These are phyloP conservation scores for Coleophora deauratella DNA, from an alignment of 2,888 invertebrate species.

Conservation along the genomic window DNA sequence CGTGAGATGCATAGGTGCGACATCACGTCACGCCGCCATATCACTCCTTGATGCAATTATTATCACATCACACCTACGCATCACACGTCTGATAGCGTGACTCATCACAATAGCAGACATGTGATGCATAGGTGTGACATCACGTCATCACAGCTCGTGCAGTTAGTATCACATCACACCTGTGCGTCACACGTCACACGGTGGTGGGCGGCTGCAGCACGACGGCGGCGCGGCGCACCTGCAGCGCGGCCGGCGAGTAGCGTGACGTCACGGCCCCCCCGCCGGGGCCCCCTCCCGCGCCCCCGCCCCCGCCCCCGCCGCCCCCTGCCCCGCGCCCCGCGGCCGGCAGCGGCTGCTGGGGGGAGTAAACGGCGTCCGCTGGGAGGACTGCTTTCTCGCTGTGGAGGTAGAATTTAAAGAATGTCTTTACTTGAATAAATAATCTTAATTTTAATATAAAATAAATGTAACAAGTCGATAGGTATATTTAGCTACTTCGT, in stretches of 20 bases:
- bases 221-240: conserved; percentile 92
- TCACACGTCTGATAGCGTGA: not conserved
- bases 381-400: conserved; percentile 78
- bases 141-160: not conserved
- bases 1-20: too few species aligned
- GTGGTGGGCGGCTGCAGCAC: conserved; percentile 91
- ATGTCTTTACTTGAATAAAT: too few species aligned
- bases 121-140: not conserved
- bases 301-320: conserved; percentile 77
- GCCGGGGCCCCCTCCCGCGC: conserved; percentile 77
- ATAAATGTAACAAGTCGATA: too few species aligned
- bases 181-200: conserved; percentile 36
- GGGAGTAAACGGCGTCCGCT: conserved; percentile 83
- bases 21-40: too few species aligned
- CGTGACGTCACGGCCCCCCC: conserved; percentile 53
- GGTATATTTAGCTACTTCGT: too few species aligned
- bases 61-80: not conserved
- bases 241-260: conserved; percentile 84
- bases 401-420: conserved; percentile 5
- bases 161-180: conserved; percentile 9
- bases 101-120: not conserved
- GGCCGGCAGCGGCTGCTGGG: conserved; percentile 66
- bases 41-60: not conserved
- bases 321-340: conserved; percentile 47
- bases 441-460: too few species aligned